Base-by-base conservation (phyloP, 1,140 invertebrate species). In the Neodiprion virginianus region DNA sequence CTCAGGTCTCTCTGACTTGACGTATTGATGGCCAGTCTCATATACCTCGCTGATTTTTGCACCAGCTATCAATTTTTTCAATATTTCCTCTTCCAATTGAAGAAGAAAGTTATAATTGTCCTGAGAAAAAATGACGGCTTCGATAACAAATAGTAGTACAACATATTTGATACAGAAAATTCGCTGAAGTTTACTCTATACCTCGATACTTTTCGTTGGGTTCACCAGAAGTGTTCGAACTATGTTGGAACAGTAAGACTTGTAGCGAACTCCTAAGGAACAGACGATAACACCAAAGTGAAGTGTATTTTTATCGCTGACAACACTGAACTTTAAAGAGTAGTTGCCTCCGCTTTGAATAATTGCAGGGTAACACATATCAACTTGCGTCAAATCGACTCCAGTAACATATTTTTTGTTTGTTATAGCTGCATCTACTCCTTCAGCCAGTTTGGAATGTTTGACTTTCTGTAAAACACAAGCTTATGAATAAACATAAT, bases 311-410 rank as follows among this genome's bases (percentile, higher is more conserved):
- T 99, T 98, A 84, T 99, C 96, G 81, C 97, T 98, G 48, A 92
- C 92, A 67, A 95, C 96, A 85, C 96, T 98, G 85, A 99, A 99
- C 88, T 99, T 99, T 1, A 99, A 90, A 83, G 93, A 97, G 89
- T 99, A 99, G 83, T 97, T 95, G 8, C 97, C 98, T 48, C 98
- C 98, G 78, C 97, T 99, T 86, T 99, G 98, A 83, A 99, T 97
- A 74, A 99, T 99, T 0, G 98, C 95, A 2, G 97, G 97, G 87
- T 99, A 99, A 87, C 98, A 99, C 92, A 98, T 96, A 84, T 99
- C 98, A 7, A 99, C 90, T 84, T 97, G 93, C 17, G 92, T 91
- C 0, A 93, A 91, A 87, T 99, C 97, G 7, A 97, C 93, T 23
- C 95, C 95, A 77, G 93, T 92, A 0, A 99, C 94, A 90, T 98